Conservation (phyloP, 1,140 invertebrate genomes). For the Gryllus bimaculatus region DNA sequence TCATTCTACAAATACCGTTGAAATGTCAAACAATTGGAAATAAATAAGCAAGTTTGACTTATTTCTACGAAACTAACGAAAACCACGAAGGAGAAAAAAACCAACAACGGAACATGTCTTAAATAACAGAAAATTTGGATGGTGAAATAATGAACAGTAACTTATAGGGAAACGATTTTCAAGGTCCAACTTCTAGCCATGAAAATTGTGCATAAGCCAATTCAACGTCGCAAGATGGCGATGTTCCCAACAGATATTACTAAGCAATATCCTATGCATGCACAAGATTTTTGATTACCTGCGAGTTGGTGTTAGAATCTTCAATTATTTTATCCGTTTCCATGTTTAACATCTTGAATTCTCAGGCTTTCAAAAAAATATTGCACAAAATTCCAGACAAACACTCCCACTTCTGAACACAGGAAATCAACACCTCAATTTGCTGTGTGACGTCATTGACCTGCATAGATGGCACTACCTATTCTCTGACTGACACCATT, state of each 20-base stretch:
- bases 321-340: slow-evolving; percentile 55
- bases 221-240: slow-evolving; percentile 12
- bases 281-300: slow-evolving; percentile 35
- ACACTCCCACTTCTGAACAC: slow-evolving; percentile 18
- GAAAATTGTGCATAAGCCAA: background rate
- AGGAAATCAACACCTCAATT: slow-evolving; percentile 23
- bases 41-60: too few relatives aligned
- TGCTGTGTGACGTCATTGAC: slow-evolving; percentile 22
- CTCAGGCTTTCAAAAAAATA: slow-evolving; percentile 17
- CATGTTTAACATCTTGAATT: slow-evolving; percentile 48
- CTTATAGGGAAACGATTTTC: too few relatives aligned
- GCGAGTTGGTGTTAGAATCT: slow-evolving; percentile 46
- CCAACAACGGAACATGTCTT: too few relatives aligned
- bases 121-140: too few relatives aligned
- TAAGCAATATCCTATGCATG: background rate
- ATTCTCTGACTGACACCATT: background rate
- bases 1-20: too few relatives aligned
- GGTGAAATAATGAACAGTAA: too few relatives aligned
- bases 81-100: too few relatives aligned
- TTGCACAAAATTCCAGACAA: slow-evolving; percentile 20
- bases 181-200: background rate
- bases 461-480: slow-evolving; percentile 19
- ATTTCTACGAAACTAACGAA: too few relatives aligned
- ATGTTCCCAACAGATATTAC: slow-evolving; percentile 7
- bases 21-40: too few relatives aligned